Evolutionary conservation across 1,140 invertebrate genomes (phyloP).

Genomic region (Eulimnadia texana): DNA sequence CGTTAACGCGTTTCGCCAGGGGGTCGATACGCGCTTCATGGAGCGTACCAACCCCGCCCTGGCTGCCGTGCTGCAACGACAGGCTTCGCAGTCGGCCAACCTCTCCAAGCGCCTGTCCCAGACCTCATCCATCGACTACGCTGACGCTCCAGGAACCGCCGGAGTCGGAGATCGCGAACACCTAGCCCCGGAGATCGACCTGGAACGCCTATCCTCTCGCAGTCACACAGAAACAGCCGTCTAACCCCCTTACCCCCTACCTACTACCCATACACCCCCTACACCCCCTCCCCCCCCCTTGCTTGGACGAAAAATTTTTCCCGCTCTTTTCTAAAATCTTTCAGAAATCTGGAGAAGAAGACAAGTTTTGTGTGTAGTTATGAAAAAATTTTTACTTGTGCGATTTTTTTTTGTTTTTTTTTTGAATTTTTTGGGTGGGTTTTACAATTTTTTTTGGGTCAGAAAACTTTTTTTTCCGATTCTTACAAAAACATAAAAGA

Average conservation of each 20-base stretch:
- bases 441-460: too few species aligned
- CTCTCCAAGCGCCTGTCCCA: slow-evolving; percentile 76
- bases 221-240: slow-evolving; percentile 86
- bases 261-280: too few species aligned
- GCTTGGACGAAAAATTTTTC: too few species aligned
- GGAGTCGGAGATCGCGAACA: slow-evolving; percentile 29
- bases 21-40: slow-evolving; percentile 82
- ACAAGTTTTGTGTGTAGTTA: too few species aligned
- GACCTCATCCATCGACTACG: slow-evolving; percentile 80
- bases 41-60: slow-evolving; percentile 78
- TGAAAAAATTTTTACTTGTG: not conserved
- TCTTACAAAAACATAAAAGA: too few species aligned
- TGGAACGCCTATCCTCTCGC: slow-evolving; percentile 74
- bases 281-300: too few species aligned
- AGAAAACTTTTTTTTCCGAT: too few species aligned
- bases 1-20: slow-evolving; percentile 98
- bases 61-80: slow-evolving; percentile 77
- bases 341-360: too few species aligned
- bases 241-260: too few species aligned
- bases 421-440: not conserved
- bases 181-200: slow-evolving; percentile 73
- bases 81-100: slow-evolving; percentile 51
- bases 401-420: not conserved
- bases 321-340: too few species aligned
- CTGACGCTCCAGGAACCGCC: slow-evolving; percentile 57